phyloP scores from a whole-genome alignment of 1,140 invertebrate species.

The Leguminivora glycinivorella region DNA sequence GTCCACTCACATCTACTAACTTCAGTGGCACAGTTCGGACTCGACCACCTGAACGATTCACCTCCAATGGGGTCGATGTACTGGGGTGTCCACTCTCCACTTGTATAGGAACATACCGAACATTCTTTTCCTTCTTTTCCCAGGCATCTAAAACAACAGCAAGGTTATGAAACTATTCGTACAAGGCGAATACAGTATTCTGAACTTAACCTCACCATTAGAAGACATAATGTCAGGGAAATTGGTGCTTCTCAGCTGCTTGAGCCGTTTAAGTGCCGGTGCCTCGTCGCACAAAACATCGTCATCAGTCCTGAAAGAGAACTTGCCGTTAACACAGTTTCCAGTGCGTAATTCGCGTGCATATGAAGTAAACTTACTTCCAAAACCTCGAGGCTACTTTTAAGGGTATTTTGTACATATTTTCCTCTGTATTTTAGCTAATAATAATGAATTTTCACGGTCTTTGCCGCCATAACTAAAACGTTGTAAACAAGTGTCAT shows the following conservation, averaged over 20 bases:
- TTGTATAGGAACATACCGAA: constrained; percentile 67
- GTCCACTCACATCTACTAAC: constrained; percentile 49
- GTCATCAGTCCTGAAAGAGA: constrained; percentile 61
- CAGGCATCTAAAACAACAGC: constrained; percentile 54
- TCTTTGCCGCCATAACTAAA: constrained; percentile 76
- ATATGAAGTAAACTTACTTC: constrained; percentile 49
- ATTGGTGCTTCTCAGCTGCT: constrained; percentile 54
- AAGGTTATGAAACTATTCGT: not conserved
- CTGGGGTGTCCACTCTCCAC: constrained; percentile 59
- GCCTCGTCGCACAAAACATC: constrained; percentile 61
- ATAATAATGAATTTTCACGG: constrained; percentile 41
- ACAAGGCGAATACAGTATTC: not conserved
- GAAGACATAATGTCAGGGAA: constrained; percentile 55
- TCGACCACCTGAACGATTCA: constrained; percentile 39
- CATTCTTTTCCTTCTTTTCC: constrained; percentile 53
- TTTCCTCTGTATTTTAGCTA: constrained; percentile 37
- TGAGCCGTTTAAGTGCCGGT: constrained; percentile 59
- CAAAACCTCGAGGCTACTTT: constrained; percentile 62
- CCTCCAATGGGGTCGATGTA: constrained; percentile 65
- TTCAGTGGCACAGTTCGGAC: constrained; percentile 53
- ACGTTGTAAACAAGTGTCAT: constrained; percentile 75
- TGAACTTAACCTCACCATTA: constrained; percentile 45
- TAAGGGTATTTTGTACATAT: constrained; percentile 62
- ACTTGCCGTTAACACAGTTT: constrained; percentile 23
- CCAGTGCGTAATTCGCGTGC: not conserved